These are phyloP conservation scores for Zelostemma sp. DNA, from an alignment of 1,140 invertebrate species.

Conservation along the genomic window DNA sequence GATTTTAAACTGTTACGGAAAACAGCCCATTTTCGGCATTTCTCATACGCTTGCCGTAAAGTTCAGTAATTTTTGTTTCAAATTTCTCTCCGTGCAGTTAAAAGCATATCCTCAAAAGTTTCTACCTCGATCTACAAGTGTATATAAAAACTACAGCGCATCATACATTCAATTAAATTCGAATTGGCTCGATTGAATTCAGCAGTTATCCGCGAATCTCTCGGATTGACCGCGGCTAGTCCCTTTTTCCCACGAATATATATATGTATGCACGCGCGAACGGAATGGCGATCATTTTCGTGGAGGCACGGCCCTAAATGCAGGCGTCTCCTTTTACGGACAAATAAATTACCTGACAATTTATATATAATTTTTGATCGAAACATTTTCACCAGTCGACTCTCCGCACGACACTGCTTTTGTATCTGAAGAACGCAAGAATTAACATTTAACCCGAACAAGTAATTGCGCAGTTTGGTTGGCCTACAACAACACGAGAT, in stretches of 20 bases:
- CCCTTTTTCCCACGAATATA: conserved; percentile 8
- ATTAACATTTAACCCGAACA: conserved; percentile 49
- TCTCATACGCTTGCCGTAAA: too few species aligned
- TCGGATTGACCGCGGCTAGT: conserved; percentile 1
- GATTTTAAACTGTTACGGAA: too few species aligned
- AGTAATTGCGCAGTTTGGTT: conserved; percentile 30
- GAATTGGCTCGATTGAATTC: conserved; percentile 10
- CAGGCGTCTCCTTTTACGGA: not conserved
- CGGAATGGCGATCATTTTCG: too few species aligned
- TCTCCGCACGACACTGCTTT: not conserved
- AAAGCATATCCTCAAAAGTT: too few species aligned
- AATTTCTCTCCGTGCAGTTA: too few species aligned
- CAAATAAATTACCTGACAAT: conserved; percentile 12
- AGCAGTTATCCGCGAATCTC: conserved; percentile 11
- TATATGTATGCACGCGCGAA: not conserved
- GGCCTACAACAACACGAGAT: not conserved
- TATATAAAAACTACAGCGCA: not conserved
- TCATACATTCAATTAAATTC: not conserved
- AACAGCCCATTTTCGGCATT: too few species aligned
- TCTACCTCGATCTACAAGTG: too few species aligned
- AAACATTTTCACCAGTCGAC: conserved; percentile 15
- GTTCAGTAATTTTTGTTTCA: too few species aligned
- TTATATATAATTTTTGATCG: conserved; percentile 28
- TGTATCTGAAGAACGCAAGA: conserved; percentile 16
- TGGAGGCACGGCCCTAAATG: not conserved